phyloP scores from a whole-genome alignment of 1,140 invertebrate genomes.

The Drosophila micromelanica region DNA sequence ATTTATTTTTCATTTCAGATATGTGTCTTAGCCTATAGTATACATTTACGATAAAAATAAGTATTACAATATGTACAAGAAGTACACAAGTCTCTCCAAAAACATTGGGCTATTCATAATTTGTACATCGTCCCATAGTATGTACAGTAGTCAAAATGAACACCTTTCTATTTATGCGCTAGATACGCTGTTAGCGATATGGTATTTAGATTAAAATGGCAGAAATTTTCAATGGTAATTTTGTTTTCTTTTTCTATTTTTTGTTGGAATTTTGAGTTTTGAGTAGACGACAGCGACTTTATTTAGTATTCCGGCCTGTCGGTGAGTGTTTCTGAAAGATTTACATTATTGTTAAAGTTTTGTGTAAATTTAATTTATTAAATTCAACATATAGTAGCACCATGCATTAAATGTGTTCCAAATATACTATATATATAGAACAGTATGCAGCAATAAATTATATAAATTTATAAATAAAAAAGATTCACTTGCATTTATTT shows the following conservation, averaged over 20 bases:
- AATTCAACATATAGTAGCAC: constrained; percentile 13
- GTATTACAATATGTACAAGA: constrained; percentile 39
- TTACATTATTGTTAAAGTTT: constrained; percentile 48
- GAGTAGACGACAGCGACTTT: constrained; percentile 57
- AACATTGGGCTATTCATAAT: constrained; percentile 46
- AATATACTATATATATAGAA: constrained; percentile 9
- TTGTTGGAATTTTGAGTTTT: constrained; percentile 72
- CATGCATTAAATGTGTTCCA: constrained; percentile 45
- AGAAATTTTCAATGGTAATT: constrained; percentile 61
- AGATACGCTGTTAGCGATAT: constrained; percentile 52
- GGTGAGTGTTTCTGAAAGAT: constrained; percentile 68
- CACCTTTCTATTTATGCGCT: constrained; percentile 72
- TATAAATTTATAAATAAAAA: not conserved
- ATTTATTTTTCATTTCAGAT: constrained; percentile 58
- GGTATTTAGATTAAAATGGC: constrained; percentile 64
- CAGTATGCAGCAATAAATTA: constrained; percentile 1
- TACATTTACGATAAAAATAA: constrained; percentile 65
- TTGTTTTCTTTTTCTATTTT: constrained; percentile 48
- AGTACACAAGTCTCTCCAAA: constrained; percentile 56
- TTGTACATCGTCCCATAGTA: constrained; percentile 45
- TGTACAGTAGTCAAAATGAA: constrained; percentile 65
- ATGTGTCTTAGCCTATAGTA: constrained; percentile 58
- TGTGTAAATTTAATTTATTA: not conserved
- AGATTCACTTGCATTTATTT: constrained; percentile 32
- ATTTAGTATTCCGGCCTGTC: constrained; percentile 59